Evolutionary conservation across 2,113 vertebrate genomes (phyloP), one percentile per base, ranked within the genome.

Genomic region (Anthoscopus minutus): DNA sequence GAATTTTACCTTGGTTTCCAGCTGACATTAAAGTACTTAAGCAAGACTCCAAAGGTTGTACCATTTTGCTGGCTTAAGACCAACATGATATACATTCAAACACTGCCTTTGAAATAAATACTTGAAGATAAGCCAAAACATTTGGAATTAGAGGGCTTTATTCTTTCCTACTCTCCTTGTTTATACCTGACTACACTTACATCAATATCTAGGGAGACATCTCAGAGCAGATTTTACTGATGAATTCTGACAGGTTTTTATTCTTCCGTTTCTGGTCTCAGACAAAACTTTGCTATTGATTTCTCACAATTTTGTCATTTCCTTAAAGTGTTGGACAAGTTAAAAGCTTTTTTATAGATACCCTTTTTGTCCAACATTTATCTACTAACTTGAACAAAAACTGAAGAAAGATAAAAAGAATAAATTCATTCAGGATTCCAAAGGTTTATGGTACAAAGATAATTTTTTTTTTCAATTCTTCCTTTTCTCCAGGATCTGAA

Each of bases 301-400:
- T 94, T 77, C 57, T 88, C 67, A 65, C 62, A 56, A 86, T 60
- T 91, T 60, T 93, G 67, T 89, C 89, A 78, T 47, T 24, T 8
- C n/a, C 30, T 76, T 60, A 48, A 80, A 93, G 77, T 23, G 24
- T 5, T 23, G 42, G 58, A 57, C 42, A 62, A 86, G 31, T 80
- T 86, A 82, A 93, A 93, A 94, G 86, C 45, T 57, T 92, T 88
- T 83, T 80, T 61, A 92, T 11, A 76, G 73, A 71, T 25, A 78
- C 10, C 35, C 12, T 40, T 82, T 58, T 91, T 65, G 64, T 56
- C n/a, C 7, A 18, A 76, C 45, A 71, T 56, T 85, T 76, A 87
- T 28, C 35, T 22, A 56, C 44, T 81, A 23, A 79, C 13, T 44
- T 44, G 40, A 91, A 74, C 33, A 87, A 85, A 88, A 72, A 47